Evolutionary conservation across 2,888 invertebrate genomes (phyloP).

Genomic region (Sisyra terminalis): DNA sequence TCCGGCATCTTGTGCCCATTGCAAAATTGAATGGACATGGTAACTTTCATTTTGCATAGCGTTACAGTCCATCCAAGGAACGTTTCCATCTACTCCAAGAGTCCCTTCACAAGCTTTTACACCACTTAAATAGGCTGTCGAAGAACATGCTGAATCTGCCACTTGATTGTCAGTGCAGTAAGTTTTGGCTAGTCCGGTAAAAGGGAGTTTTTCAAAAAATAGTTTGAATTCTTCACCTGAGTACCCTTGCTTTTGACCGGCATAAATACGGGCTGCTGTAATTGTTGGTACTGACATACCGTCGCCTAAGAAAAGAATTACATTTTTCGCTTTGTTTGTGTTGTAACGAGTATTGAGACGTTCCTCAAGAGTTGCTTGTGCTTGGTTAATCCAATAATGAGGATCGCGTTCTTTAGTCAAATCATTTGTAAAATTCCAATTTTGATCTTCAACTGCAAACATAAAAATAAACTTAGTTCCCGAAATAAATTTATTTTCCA

Average conservation of each 20-base stretch:
- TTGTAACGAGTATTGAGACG: conserved; percentile 14
- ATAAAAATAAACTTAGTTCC: no score
- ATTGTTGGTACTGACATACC: conserved; percentile 76
- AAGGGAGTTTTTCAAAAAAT: conserved; percentile 60
- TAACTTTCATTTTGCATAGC: conserved; percentile 34
- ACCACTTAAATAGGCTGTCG: conserved; percentile 64
- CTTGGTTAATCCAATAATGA: conserved; percentile 22
- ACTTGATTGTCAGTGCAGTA: conserved; percentile 43
- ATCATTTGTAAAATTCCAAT: no score
- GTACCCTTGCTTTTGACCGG: conserved; percentile 40
- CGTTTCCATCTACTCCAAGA: conserved; percentile 54
- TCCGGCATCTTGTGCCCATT: conserved; percentile 50
- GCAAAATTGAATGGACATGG: conserved; percentile 47
- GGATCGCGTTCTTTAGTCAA: conserved; percentile 9
- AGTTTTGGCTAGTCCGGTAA: conserved; percentile 47
- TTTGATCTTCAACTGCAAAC: no score
- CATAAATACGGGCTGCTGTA: conserved; percentile 55
- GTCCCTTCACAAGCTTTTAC: conserved; percentile 57
- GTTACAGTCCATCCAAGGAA: conserved; percentile 42
- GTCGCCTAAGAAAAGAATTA: conserved; percentile 72
- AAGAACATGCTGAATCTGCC: conserved; percentile 69
- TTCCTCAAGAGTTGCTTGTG: conserved; percentile 21
- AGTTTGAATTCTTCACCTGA: conserved; percentile 53
- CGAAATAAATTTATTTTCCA: no score
- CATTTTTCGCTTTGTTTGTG: conserved; percentile 42